Evolutionary conservation across 2,888 invertebrate genomes (phyloP).

Genomic region (Dynastes maya): DNA sequence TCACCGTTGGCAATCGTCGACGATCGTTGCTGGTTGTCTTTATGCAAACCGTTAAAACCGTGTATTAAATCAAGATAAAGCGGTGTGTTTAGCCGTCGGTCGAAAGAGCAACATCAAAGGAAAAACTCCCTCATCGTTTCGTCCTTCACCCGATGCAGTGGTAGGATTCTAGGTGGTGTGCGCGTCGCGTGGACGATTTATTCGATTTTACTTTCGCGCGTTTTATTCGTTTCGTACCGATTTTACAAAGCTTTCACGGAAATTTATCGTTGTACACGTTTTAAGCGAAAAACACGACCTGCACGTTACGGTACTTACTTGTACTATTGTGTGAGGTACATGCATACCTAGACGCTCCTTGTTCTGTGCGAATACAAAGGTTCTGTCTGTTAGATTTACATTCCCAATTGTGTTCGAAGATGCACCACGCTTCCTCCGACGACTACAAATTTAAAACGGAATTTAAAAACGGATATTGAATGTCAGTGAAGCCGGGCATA

Average conservation of each 20-base stretch:
- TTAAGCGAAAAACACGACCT: background rate
- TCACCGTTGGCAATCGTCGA: background rate
- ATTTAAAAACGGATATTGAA: constrained; percentile 1
- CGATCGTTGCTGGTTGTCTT: background rate
- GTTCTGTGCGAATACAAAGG: background rate
- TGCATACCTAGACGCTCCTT: no score
- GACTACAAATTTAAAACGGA: constrained; percentile 14
- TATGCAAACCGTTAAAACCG: constrained; percentile 13
- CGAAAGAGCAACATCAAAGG: constrained; percentile 23
- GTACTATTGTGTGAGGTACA: background rate
- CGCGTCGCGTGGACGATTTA: background rate
- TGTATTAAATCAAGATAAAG: constrained; percentile 2
- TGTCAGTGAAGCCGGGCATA: background rate
- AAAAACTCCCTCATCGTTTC: background rate
- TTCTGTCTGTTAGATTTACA: background rate
- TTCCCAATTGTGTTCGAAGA: background rate
- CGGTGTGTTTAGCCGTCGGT: background rate
- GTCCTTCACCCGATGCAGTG: background rate
- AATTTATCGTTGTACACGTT: constrained; percentile 12
- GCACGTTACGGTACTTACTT: background rate
- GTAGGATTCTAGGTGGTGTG: background rate
- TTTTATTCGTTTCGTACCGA: background rate
- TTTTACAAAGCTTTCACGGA: constrained; percentile 11
- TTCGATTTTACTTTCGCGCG: constrained; percentile 12
- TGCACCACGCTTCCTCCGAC: background rate